Conservation (phyloP, 2,888 invertebrate genomes). For the Sipunculus nudus region DNA sequence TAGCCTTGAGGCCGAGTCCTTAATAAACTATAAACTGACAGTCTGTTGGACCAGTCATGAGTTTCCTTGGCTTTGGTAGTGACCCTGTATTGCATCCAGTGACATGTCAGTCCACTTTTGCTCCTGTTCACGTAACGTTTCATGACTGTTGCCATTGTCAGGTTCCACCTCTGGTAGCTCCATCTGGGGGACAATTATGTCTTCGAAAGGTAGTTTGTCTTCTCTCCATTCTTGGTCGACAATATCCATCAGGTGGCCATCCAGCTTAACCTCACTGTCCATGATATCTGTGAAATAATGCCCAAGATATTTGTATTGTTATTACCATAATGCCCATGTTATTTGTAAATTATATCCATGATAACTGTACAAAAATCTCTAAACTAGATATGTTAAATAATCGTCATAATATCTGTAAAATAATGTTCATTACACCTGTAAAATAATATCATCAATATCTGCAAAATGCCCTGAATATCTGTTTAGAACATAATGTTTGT, state of each 20-base stretch:
- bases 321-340: no score
- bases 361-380: no score
- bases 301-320: constrained; percentile 9
- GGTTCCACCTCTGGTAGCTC: constrained; percentile 94
- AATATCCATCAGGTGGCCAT: constrained; percentile 79
- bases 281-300: constrained; percentile 64
- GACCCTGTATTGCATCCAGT: constrained; percentile 52
- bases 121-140: constrained; percentile 88
- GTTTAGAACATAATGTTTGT: no score
- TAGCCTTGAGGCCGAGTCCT: no score
- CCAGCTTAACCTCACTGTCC: constrained; percentile 81
- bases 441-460: no score
- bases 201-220: constrained; percentile 76
- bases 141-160: constrained; percentile 80
- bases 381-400: no score
- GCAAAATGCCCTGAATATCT: no score
- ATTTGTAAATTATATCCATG: no score
- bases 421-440: no score
- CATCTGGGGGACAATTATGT: constrained; percentile 82
- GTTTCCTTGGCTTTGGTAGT: constrained; percentile 37
- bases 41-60: neutral
- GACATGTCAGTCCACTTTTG: constrained; percentile 75
- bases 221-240: constrained; percentile 89
- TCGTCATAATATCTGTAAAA: no score
- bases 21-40: neutral